Base-by-base conservation (phyloP, 2,888 invertebrate genomes). In the Patella caerulea region DNA sequence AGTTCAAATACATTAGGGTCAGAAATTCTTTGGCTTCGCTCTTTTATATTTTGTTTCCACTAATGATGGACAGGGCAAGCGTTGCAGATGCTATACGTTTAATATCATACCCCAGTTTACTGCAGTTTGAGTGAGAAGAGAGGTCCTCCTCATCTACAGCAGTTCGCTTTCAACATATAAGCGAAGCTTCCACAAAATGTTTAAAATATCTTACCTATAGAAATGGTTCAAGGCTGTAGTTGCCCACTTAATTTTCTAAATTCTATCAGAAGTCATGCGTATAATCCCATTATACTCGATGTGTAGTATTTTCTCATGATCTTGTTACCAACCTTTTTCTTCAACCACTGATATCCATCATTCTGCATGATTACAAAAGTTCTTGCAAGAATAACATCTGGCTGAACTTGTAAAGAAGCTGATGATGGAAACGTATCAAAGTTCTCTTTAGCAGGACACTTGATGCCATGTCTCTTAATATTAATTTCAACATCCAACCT, bases 251-350 rank as follows among this genome's bases (percentile, higher is more conserved):
- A 59, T n/a, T 59, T 17, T n/a, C 17, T 59, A 7, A 76, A 17
- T 65, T 71, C 45, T 11, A 76, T 59, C 29, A 59, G 29, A 12
- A 72, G 72, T 29, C 54, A 71, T 24, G 78, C 78, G 17, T 78
- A 71, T 24, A 79, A 52, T 17, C 82, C 72, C 80, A 82, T 82
- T 4, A 77, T 71, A 55, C 73, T 53, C 5, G 76, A 76, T 7
- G 82, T 80, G 72, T 82, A 82, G 45, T 82, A 82, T 54, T 78
- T 82, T 19, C 78, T 53, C 78, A 78, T 82, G 15, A 78, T 69
- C 34, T 73, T 71, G 69, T 80, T 82, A 53, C 78, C 80, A 14
- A 74, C 54, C 54, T 82, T 82, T 52, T 77, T 59, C 24, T 65
- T 69, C 54, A 82, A 70, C 80, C 79, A 82, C 56, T 77, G 74